A percentile compares a stretch with the other conserved stretches of the same genome.
These are phyloP conservation scores for Kryptolebias marmoratus DNA, from an alignment of 2,113 vertebrate genomes.

Conservation along the genomic window DNA sequence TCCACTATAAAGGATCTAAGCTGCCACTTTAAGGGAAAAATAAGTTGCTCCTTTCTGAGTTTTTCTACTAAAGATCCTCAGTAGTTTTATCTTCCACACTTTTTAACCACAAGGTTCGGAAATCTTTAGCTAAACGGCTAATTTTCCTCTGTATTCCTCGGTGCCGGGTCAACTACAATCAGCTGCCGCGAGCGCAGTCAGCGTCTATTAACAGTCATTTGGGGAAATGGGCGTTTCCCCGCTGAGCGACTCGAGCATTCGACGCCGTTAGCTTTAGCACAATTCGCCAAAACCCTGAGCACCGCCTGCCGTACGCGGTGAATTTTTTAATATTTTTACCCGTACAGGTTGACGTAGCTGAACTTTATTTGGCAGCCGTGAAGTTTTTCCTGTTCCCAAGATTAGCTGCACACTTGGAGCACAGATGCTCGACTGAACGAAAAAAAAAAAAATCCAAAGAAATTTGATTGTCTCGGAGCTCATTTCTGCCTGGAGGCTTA, in stretches of 20 bases:
- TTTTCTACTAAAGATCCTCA: too few relatives aligned
- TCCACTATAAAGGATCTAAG: too few relatives aligned
- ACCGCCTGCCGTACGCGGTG: slow-evolving; percentile 19
- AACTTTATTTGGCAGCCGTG: background rate
- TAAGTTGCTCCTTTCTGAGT: too few relatives aligned
- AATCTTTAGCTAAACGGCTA: background rate
- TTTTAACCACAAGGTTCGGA: too few relatives aligned
- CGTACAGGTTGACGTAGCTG: slow-evolving; percentile 12
- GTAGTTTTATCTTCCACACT: too few relatives aligned
- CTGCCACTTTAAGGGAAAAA: too few relatives aligned
- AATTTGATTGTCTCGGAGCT: slow-evolving; percentile 48
- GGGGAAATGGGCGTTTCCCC: slow-evolving; percentile 49
- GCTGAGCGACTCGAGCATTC: slow-evolving; percentile 20
- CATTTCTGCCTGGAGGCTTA: slow-evolving; percentile 19
- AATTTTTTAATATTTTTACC: slow-evolving; percentile 25
- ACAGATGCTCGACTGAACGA: slow-evolving; percentile 63
- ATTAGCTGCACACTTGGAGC: slow-evolving; percentile 43
- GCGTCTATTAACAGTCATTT: slow-evolving; percentile 43
- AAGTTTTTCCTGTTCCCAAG: slow-evolving; percentile 22
- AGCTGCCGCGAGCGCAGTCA: slow-evolving; percentile 14
- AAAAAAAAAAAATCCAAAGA: slow-evolving; percentile 33
- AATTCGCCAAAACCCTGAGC: slow-evolving; percentile 56
- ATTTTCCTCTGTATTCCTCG: background rate
- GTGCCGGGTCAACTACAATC: slow-evolving; percentile 14
- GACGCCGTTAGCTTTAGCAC: slow-evolving; percentile 53